A percentile compares a stretch with the other conserved stretches of the same genome.
These are phyloP conservation scores for Anoplophora glabripennis DNA, from an alignment of 1,140 invertebrate species.

Conservation along the genomic window DNA sequence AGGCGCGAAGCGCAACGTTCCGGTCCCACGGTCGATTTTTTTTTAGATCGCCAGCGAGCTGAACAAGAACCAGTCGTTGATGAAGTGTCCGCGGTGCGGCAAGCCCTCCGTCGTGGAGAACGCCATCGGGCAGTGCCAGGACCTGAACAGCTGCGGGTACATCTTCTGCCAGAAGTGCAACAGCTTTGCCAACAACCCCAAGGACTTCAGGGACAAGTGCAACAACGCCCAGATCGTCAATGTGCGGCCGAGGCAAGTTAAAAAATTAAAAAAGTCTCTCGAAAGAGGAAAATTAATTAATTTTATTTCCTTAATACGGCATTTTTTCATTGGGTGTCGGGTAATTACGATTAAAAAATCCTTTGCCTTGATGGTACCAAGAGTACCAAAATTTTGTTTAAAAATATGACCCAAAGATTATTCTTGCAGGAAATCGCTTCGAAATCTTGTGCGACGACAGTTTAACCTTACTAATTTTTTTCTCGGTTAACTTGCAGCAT, in stretches of 20 bases:
- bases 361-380: too few relatives aligned
- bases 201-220: conserved; percentile 37
- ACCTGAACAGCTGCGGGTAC: conserved; percentile 31
- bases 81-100: conserved; percentile 34
- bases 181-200: conserved; percentile 29
- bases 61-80: conserved; percentile 29
- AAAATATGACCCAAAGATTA: too few relatives aligned
- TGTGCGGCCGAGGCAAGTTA: background rate
- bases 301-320: too few relatives aligned
- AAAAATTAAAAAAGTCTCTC: background rate
- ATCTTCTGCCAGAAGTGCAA: conserved; percentile 38
- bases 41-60: conserved; percentile 27
- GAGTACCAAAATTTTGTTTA: too few relatives aligned
- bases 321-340: too few relatives aligned
- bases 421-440: background rate
- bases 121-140: conserved; percentile 36
- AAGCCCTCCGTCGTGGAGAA: conserved; percentile 36
- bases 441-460: background rate
- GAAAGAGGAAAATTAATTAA: too few relatives aligned
- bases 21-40: background rate
- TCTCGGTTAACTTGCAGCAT: background rate
- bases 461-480: background rate
- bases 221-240: conserved; percentile 9
- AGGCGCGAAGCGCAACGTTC: too few relatives aligned
- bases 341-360: too few relatives aligned